Conservation (phyloP, 2,888 invertebrate species). For the Hyppa rectilinea region DNA sequence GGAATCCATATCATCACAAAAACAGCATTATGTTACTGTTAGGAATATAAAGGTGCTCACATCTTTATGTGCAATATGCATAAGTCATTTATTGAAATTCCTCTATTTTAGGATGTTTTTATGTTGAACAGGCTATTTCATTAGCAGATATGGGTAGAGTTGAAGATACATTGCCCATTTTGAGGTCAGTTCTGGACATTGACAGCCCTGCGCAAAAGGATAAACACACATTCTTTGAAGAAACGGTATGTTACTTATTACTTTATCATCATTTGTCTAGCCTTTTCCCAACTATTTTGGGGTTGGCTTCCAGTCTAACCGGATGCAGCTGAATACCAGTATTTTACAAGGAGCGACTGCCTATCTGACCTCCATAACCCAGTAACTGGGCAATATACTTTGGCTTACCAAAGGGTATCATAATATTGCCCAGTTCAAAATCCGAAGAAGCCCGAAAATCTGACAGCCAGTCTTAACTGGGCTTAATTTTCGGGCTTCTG, state of each 20-base stretch:
- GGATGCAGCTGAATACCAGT: too few species aligned
- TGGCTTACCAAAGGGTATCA: too few species aligned
- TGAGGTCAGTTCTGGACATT: conserved; percentile 90
- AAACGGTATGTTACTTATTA: conserved; percentile 88
- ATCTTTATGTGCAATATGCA: not conserved
- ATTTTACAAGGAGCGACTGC: too few species aligned
- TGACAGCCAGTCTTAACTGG: too few species aligned
- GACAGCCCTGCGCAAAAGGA: conserved; percentile 87
- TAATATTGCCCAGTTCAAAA: too few species aligned
- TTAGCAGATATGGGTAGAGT: conserved; percentile 91
- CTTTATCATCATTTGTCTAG: too few species aligned
- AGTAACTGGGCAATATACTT: too few species aligned
- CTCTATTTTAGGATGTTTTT: conserved; percentile 17
- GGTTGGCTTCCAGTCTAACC: too few species aligned
- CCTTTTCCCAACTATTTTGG: too few species aligned
- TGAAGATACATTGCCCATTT: conserved; percentile 92
- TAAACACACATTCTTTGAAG: conserved; percentile 91
- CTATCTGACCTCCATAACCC: too few species aligned
- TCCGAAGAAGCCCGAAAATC: too few species aligned
- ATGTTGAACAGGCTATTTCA: conserved; percentile 81
- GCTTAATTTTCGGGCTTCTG: too few species aligned
- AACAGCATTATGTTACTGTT: conserved; percentile 92
- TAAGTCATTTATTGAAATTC: not conserved
- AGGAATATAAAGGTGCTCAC: conserved; percentile 91
- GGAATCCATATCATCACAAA: conserved; percentile 91